Base-by-base conservation (phyloP, 92 coral and sea anemone species). In the Plumapathes pennacea region DNA sequence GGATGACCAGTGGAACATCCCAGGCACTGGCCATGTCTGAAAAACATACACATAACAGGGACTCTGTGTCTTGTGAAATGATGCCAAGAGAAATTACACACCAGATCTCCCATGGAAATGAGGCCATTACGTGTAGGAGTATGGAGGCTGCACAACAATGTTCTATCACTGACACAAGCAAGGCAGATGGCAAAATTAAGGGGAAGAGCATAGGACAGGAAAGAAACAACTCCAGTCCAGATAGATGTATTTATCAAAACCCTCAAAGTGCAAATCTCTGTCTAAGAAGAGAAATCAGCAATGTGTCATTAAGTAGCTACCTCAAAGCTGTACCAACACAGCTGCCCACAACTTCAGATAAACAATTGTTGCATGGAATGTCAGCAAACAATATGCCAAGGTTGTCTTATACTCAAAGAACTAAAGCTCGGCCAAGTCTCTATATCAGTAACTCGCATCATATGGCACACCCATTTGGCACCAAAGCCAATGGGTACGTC, bases 301-400 rank as follows among this genome's bases (percentile, higher is more conserved):
- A 86, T 41, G 45, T 80, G 17, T 86, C 95, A 24, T 77, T 86
- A 5, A 76, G 78, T 65, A 86, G 77, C 59, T 86, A 82, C 32
- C 55, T 86, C 8, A 78, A 46, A 43, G 81, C 95, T 7, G 75
- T 83, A 0, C 80, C 89, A 0, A 61, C 77, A 37, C 69, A 43
- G 11, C 25, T 31, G 3, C 10, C 62, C 24, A 39, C 57, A 39
- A 47, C 39, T 48, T 32, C 36, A 32, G 32, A 43, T 4, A 30
- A 48, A 27, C 46, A 2, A 28, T 29, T 32, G 38, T 11, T 4
- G 28, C 38, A 32, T 14, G 37, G 71, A 10, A 21, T 60, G 11
- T 39, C 50, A 34, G 33, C 82, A 41, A 30, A 20, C 21, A 10
- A 12, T 28, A 45, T 71, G 25, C 95, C 95, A 25, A 86, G 57